Evolutionary conservation across 2,888 invertebrate genomes (phyloP).

Genomic region (Apotomis betuletana): DNA sequence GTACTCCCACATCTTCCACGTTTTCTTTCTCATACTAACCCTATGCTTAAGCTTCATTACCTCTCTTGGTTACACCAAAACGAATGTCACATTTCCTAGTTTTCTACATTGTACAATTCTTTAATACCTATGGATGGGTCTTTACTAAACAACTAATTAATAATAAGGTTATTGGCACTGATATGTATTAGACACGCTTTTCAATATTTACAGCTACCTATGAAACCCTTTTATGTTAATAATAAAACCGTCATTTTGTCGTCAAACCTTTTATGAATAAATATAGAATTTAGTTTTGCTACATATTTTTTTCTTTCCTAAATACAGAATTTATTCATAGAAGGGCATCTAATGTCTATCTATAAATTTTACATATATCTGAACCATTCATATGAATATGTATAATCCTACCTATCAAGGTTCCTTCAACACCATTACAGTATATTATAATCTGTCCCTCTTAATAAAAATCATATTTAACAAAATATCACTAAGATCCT

Average conservation of each 20-base stretch:
- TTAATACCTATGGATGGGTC: constrained; percentile 29
- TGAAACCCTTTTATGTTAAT: constrained; percentile 6
- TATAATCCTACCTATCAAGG: constrained; percentile 3
- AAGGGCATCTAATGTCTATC: constrained; percentile 1
- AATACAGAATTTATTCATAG: constrained; percentile 16
- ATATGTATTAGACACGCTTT: constrained; percentile 51
- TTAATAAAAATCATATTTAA: constrained; percentile 38
- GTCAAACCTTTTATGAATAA: constrained; percentile 19
- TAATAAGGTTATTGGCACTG: constrained; percentile 35
- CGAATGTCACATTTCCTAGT: constrained; percentile 25
- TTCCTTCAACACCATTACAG: constrained; percentile 15
- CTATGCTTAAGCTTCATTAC: constrained; percentile 36
- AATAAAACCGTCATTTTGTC: not conserved
- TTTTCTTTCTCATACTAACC: constrained; percentile 28
- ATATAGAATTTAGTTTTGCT: not conserved
- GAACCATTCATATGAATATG: not conserved
- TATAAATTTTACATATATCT: not conserved
- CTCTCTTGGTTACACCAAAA: constrained; percentile 12
- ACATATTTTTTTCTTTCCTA: not conserved
- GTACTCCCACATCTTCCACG: constrained; percentile 13
- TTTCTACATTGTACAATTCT: constrained; percentile 25
- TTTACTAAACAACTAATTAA: constrained; percentile 27
- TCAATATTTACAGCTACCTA: constrained; percentile 32
- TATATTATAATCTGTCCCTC: constrained; percentile 10
- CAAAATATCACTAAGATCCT: constrained; percentile 39